phyloP scores from a whole-genome alignment of 2,797 vertebrate genomes.

The Anolis apletophallus region DNA sequence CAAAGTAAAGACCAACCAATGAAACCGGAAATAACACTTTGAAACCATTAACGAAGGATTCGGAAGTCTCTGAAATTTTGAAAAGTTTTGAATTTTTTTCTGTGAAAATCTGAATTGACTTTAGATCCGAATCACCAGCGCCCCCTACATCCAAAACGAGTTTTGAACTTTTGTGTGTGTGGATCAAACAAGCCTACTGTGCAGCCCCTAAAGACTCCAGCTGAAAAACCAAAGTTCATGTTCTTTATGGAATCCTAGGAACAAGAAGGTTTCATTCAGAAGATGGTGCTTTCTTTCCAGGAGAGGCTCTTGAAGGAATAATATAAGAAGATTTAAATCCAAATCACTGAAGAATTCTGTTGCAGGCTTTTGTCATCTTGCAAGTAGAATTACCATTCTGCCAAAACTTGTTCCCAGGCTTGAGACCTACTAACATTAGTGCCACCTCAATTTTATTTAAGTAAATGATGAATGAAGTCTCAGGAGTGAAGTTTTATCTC shows the following conservation, averaged over 20 bases:
- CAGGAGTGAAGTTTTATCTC: background rate
- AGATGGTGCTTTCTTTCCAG: background rate
- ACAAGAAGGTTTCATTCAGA: background rate
- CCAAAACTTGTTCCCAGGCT: background rate
- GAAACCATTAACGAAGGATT: no score
- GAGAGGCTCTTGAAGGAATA: background rate
- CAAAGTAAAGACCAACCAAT: no score
- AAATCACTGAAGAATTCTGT: background rate
- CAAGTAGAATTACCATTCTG: background rate
- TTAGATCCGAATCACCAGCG: no score
- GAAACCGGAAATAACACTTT: no score
- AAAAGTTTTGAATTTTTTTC: no score
- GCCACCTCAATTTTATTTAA: background rate
- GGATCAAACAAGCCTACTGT: no score
- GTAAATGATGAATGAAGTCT: constrained; percentile 9
- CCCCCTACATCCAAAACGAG: no score
- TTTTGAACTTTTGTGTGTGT: no score
- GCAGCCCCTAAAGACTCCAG: background rate
- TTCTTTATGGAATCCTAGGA: background rate
- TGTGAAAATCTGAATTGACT: no score
- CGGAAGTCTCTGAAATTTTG: no score
- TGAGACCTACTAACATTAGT: background rate
- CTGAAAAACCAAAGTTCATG: background rate
- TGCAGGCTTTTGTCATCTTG: background rate
- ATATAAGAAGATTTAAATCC: background rate